A percentile compares a stretch with the other conserved stretches of the same genome.
Evolutionary conservation across 1,140 invertebrate genomes (phyloP).

Genomic region (Helicoverpa armigera): DNA sequence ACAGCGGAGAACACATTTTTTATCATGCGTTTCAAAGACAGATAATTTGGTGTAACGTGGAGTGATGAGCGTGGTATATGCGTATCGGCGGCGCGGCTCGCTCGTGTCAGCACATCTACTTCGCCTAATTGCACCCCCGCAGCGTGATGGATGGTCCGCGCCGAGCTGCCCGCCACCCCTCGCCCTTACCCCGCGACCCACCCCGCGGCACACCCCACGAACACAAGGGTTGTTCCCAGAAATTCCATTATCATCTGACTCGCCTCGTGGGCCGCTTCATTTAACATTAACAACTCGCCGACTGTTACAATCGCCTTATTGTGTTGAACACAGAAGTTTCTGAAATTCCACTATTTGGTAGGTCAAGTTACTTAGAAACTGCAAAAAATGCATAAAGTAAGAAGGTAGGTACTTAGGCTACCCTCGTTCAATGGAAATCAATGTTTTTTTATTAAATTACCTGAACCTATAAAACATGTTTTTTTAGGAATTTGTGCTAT

Average conservation of each 20-base stretch:
- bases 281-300: conserved; percentile 77
- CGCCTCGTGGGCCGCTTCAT: conserved; percentile 62
- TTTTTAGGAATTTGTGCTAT: too few species aligned
- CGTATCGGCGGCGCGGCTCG: conserved; percentile 67
- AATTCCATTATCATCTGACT: conserved; percentile 81
- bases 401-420: too few species aligned
- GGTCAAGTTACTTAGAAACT: conserved; percentile 40
- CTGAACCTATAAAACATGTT: too few species aligned
- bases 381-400: neutral
- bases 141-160: conserved; percentile 83
- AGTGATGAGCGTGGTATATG: conserved; percentile 69
- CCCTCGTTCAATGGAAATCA: too few species aligned
- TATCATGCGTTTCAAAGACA: neutral
- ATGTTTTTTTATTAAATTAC: too few species aligned
- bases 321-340: conserved; percentile 34
- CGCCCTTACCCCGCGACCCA: conserved; percentile 52
- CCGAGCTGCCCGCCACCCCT: conserved; percentile 51
- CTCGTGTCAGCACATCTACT: conserved; percentile 81
- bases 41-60: conserved; percentile 42
- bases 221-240: conserved; percentile 84
- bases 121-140: conserved; percentile 83
- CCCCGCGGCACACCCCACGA: conserved; percentile 71
- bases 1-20: neutral
- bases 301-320: conserved; percentile 63
- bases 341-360: conserved; percentile 35